These are phyloP conservation scores for Apamea epomidion DNA, from an alignment of 2,888 invertebrate genomes.

Conservation along the genomic window DNA sequence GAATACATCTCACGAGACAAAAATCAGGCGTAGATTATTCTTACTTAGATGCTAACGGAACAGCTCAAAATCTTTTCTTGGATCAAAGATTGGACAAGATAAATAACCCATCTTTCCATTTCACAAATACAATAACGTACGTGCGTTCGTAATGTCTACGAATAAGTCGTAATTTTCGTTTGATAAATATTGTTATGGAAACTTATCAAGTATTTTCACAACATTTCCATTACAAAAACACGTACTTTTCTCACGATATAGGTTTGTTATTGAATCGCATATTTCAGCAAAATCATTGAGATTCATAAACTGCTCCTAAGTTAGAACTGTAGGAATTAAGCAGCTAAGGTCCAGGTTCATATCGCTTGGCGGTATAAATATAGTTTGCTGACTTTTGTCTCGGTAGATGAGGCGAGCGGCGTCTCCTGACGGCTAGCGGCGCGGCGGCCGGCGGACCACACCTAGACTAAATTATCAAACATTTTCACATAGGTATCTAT, in stretches of 20 bases:
- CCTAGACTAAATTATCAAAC: constrained; percentile 90
- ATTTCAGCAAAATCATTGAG: constrained; percentile 12
- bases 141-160: constrained; percentile 46
- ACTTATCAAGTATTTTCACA: constrained; percentile 5
- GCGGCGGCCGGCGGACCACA: constrained; percentile 88
- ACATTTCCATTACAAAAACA: constrained; percentile 49
- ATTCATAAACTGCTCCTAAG: constrained; percentile 20
- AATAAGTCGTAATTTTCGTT: constrained; percentile 23
- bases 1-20: constrained; percentile 90
- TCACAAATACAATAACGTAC: constrained; percentile 26
- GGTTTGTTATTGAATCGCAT: constrained; percentile 15
- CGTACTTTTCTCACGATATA: constrained; percentile 36
- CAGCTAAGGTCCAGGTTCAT: constrained; percentile 61
- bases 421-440: constrained; percentile 86
- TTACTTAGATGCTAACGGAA: constrained; percentile 34
- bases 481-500: constrained; percentile 91
- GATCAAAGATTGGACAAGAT: constrained; percentile 15
- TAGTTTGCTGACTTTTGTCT: constrained; percentile 88
- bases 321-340: constrained; percentile 48
- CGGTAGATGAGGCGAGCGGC: constrained; percentile 90
- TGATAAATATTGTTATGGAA: constrained; percentile 6
- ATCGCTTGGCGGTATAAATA: constrained; percentile 65
- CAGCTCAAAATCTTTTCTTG: constrained; percentile 56
- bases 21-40: constrained; percentile 81
- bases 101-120: constrained; percentile 1